Base-by-base conservation (phyloP, 2,797 vertebrate genomes). In the Champsocephalus gunnari region DNA sequence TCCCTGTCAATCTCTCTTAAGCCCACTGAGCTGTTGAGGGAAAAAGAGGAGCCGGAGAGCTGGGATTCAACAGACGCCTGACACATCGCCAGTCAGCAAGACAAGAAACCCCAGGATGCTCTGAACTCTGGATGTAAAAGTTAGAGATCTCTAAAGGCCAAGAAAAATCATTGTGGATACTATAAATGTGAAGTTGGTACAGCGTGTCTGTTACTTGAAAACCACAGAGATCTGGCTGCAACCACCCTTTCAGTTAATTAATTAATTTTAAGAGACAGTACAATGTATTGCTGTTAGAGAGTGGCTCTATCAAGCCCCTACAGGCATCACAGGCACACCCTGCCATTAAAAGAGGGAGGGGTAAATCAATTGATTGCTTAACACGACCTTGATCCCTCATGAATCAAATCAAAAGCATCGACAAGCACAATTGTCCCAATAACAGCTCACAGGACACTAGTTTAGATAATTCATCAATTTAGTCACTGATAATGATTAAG, bases 381-480 rank as follows among this genome's bases (percentile, higher is more conserved):
- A 75, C 77, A 55, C 48, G 32, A 86, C 84, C 82, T 83, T 75
- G 56, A 90, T 91, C 77, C 81, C 78, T 76, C 32, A 12, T 78
- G 75, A 86, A 87, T 92, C 85, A 86, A 89, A 89, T 89, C 77
- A 82, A 78, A 90, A 85, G 74, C 79, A 90, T 85, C 12, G 64
- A 90, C 84, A 74, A 66, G 59, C 73, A 72, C 83, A 83, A 87
- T 83, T 75, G 77, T 89, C 65, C 78, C 76, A 71, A 79, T 87
- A 87, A 82, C n/a, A 43, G 75, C 73, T 77, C 74, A 76, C 12
- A 44, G 65, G 48, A 77, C 73, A 75, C 71, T 24, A 57, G 73
- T 87, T 89, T 51, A 72, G 82, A 86, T 90, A 88, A 88, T 85
- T 86, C 56, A 62, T 71, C 49, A 28, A 67, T 83, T 79, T 45